These are phyloP conservation scores for Netelia fuscicornis DNA, from an alignment of 2,888 invertebrate genomes.

Conservation along the genomic window DNA sequence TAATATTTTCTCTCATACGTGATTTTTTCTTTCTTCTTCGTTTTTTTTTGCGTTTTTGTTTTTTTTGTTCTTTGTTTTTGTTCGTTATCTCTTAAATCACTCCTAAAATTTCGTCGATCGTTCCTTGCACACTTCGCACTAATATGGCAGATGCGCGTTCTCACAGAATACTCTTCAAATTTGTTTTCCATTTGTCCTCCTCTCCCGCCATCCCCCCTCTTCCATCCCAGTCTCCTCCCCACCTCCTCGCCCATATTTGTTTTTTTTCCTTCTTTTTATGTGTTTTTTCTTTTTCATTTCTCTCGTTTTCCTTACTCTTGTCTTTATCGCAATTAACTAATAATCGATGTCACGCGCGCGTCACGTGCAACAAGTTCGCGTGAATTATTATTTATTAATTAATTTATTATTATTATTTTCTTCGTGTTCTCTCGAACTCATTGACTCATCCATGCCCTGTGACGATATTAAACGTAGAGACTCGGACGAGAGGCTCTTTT, in stretches of 20 bases:
- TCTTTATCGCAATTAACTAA: conserved; percentile 65
- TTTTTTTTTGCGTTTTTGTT: no score
- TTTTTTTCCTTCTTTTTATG: conserved; percentile 11
- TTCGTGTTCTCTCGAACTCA: conserved; percentile 15
- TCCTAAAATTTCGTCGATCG: conserved; percentile 18
- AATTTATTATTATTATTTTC: conserved; percentile 7
- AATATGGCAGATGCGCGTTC: conserved; percentile 67
- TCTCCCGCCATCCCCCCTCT: background rate
- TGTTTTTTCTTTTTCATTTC: conserved; percentile 18
- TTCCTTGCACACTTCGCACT: conserved; percentile 56
- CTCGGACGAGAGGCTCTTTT: background rate
- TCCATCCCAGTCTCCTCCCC: no score
- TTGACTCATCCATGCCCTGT: conserved; percentile 28
- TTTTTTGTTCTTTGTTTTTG: no score
- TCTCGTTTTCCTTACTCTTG: conserved; percentile 36
- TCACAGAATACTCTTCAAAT: conserved; percentile 59
- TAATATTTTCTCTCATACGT: conserved; percentile 51
- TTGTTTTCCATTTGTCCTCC: conserved; percentile 37
- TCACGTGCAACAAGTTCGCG: conserved; percentile 65
- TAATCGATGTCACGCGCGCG: conserved; percentile 69
- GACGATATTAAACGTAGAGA: background rate
- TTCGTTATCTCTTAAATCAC: conserved; percentile 29
- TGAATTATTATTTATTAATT: conserved; percentile 31
- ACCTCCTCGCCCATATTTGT: conserved; percentile 1
- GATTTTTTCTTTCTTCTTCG: background rate